phyloP scores from a whole-genome alignment of 2,888 invertebrate genomes.

The Pogonocherus hispidulus region DNA sequence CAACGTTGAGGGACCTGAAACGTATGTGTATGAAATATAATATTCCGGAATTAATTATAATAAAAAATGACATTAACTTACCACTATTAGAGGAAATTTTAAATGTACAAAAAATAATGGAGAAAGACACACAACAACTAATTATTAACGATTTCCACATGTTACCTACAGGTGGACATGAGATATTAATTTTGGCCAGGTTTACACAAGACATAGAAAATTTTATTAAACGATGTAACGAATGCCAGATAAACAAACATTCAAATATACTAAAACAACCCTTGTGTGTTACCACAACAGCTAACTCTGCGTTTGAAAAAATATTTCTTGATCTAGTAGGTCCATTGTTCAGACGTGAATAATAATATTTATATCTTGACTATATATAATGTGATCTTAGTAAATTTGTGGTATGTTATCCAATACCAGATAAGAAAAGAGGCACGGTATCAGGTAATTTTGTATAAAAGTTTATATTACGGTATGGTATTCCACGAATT shows the following conservation, averaged over 20 bases:
- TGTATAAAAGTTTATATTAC: conserved; percentile 43
- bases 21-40: conserved; percentile 25
- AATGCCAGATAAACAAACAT: conserved; percentile 37
- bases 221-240: conserved; percentile 39
- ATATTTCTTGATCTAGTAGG: conserved; percentile 44
- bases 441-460: conserved; percentile 29
- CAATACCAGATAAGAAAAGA: conserved; percentile 35
- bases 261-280: conserved; percentile 24
- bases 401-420: conserved; percentile 42
- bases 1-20: conserved; percentile 37
- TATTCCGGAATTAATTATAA: conserved; percentile 25
- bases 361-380: conserved; percentile 20
- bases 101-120: conserved; percentile 9
- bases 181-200: conserved; percentile 39
- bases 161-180: conserved; percentile 48
- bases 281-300: conserved; percentile 40
- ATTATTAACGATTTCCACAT: conserved; percentile 49
- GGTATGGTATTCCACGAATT: conserved; percentile 41
- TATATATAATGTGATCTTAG: conserved; percentile 37
- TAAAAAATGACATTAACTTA: conserved; percentile 35
- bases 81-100: conserved; percentile 20
- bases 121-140: conserved; percentile 31
- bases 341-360: conserved; percentile 7
- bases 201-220: conserved; percentile 36
- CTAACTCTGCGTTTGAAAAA: conserved; percentile 43